phyloP scores from a whole-genome alignment of 2,797 vertebrate species.

The Sebastes minor region DNA sequence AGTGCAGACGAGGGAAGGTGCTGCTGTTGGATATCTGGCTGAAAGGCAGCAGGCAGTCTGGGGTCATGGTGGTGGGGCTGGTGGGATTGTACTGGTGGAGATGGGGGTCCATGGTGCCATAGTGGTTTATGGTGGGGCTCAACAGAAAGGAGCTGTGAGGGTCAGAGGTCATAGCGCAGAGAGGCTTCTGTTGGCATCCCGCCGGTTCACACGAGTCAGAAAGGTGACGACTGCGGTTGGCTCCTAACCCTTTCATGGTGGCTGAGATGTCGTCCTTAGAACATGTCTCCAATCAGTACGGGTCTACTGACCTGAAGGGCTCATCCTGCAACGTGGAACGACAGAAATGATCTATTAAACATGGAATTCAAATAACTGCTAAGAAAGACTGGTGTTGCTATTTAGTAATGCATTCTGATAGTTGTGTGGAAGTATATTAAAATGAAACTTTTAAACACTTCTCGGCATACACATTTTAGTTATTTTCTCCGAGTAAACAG shows the following conservation, averaged over 20 bases:
- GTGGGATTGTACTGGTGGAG: constrained; percentile 83
- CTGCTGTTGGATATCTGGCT: constrained; percentile 94
- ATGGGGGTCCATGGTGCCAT: constrained; percentile 88
- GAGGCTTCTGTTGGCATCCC: constrained; percentile 89
- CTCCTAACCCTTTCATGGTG: constrained; percentile 97
- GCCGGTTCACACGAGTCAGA: constrained; percentile 94
- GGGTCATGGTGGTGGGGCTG: constrained; percentile 81
- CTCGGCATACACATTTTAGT: background rate
- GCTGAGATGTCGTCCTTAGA: constrained; percentile 71
- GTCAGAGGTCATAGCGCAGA: constrained; percentile 85
- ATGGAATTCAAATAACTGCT: background rate
- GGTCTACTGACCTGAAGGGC: constrained; percentile 66
- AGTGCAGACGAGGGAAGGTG: constrained; percentile 97
- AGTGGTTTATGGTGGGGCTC: constrained; percentile 90
- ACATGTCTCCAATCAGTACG: constrained; percentile 74
- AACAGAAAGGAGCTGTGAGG: constrained; percentile 92
- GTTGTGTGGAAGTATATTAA: background rate
- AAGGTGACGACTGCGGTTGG: constrained; percentile 94
- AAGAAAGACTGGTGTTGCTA: background rate
- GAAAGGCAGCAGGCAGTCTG: constrained; percentile 92
- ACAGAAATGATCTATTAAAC: background rate
- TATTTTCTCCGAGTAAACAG: background rate
- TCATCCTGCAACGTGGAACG: constrained; percentile 67
- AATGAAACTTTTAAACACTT: background rate
- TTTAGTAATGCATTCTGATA: background rate